These are phyloP conservation scores for Metellina segmentata DNA, from an alignment of 2,888 invertebrate species.

Conservation along the genomic window DNA sequence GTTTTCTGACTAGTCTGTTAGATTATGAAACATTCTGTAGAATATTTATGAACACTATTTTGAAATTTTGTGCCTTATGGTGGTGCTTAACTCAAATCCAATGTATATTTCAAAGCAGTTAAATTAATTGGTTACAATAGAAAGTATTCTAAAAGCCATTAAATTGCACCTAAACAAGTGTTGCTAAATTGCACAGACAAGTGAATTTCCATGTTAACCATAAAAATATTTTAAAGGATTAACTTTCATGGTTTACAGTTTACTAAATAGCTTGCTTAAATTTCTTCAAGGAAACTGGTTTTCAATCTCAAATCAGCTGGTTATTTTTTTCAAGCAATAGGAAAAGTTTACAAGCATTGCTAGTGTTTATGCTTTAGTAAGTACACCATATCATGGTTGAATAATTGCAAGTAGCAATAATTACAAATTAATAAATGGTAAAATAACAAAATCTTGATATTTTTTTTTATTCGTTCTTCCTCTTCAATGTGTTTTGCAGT, in stretches of 20 bases:
- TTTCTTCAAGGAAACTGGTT: conserved; percentile 4
- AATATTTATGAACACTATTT: conserved; percentile 25
- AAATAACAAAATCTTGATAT: too few relatives aligned
- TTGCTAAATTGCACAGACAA: too few relatives aligned
- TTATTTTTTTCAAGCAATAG: too few relatives aligned
- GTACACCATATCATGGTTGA: too few relatives aligned
- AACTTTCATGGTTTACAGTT: conserved; percentile 73
- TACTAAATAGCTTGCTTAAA: conserved; percentile 1
- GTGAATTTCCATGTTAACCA: too few relatives aligned
- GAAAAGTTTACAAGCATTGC: too few relatives aligned
- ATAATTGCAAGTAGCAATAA: too few relatives aligned
- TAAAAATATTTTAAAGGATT: background rate
- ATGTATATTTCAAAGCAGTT: background rate
- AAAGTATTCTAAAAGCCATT: background rate
- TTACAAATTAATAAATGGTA: too few relatives aligned
- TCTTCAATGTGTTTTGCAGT: too few relatives aligned
- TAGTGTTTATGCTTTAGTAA: too few relatives aligned
- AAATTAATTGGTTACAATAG: background rate
- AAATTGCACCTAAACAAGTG: background rate
- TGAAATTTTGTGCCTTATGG: conserved; percentile 63
- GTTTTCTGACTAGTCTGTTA: background rate
- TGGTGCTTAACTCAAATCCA: conserved; percentile 49
- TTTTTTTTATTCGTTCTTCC: too few relatives aligned
- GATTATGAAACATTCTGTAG: background rate
- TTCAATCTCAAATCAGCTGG: background rate